Conservation (phyloP, 1,140 invertebrate species). For the Globodera rostochiensis region DNA sequence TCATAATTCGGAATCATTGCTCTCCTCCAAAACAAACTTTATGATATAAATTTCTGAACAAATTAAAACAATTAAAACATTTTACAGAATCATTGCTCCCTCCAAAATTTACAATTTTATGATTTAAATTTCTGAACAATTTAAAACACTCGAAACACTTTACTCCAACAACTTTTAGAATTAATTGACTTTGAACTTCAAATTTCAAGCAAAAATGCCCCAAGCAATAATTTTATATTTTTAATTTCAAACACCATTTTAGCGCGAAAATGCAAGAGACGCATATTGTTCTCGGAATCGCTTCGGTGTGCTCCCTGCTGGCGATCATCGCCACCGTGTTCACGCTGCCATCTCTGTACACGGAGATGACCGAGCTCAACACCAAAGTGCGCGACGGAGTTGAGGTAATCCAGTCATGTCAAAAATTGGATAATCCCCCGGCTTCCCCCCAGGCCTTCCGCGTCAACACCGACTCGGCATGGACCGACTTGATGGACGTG, state of each 20-base stretch:
- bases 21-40: no score
- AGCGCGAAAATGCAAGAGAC: slow-evolving; percentile 28
- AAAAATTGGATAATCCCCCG: not conserved
- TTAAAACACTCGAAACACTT: no score
- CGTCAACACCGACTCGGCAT: slow-evolving; percentile 11
- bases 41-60: no score
- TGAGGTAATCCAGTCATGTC: not conserved
- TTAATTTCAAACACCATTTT: not conserved
- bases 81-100: no score
- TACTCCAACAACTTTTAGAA: no score
- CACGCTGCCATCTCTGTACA: slow-evolving; percentile 37
- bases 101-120: no score
- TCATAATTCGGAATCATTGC: no score
- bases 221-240: not conserved
- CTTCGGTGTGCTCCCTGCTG: slow-evolving; percentile 40
- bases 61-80: no score
- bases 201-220: no score
- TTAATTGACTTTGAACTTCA: no score
- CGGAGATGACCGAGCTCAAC: slow-evolving; percentile 40
- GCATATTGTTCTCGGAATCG: slow-evolving; percentile 37
- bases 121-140: no score
- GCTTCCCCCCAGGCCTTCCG: slow-evolving; percentile 33
- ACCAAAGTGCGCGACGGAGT: slow-evolving; percentile 40
- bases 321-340: slow-evolving; percentile 40
- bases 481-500: slow-evolving; percentile 34